Conservation (phyloP, 2,888 invertebrate species). For the Epinotia ramella region DNA sequence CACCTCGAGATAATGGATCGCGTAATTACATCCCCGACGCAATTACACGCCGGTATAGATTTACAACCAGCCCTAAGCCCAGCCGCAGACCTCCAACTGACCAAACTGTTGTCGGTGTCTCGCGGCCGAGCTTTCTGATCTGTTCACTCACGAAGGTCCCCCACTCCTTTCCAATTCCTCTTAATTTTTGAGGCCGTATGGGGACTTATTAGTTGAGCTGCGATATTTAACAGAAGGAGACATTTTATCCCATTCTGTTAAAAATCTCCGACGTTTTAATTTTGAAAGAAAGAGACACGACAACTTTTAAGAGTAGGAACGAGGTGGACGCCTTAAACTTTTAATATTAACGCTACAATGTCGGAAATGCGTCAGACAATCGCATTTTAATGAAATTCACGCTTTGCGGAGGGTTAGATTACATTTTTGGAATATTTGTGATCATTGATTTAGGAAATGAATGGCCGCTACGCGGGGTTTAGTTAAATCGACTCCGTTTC, state of each 20-base stretch:
- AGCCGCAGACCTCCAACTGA: slow-evolving; percentile 3
- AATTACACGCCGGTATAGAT: slow-evolving; percentile 33
- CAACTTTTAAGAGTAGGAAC: too few relatives aligned
- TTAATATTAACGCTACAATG: background rate
- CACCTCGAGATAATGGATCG: slow-evolving; percentile 32
- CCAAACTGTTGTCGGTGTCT: background rate
- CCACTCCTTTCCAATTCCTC: too few relatives aligned
- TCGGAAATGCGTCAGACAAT: background rate
- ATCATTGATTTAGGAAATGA: slow-evolving; percentile 43
- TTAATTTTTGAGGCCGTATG: too few relatives aligned
- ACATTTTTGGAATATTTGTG: slow-evolving; percentile 44
- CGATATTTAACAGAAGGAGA: too few relatives aligned
- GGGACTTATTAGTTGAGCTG: too few relatives aligned
- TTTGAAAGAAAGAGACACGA: too few relatives aligned
- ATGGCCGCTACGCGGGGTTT: slow-evolving; percentile 41
- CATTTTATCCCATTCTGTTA: too few relatives aligned
- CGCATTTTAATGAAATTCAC: slow-evolving; percentile 23
- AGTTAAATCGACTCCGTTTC: slow-evolving; percentile 43
- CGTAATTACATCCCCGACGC: slow-evolving; percentile 35
- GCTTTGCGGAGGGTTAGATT: slow-evolving; percentile 18
- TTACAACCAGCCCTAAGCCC: slow-evolving; percentile 34
- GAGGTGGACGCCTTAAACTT: background rate
- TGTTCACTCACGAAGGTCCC: background rate
- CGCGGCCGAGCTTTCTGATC: background rate
- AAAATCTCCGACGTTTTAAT: too few relatives aligned